phyloP scores from a whole-genome alignment of 2,888 invertebrate genomes.

The Dicycla oo region DNA sequence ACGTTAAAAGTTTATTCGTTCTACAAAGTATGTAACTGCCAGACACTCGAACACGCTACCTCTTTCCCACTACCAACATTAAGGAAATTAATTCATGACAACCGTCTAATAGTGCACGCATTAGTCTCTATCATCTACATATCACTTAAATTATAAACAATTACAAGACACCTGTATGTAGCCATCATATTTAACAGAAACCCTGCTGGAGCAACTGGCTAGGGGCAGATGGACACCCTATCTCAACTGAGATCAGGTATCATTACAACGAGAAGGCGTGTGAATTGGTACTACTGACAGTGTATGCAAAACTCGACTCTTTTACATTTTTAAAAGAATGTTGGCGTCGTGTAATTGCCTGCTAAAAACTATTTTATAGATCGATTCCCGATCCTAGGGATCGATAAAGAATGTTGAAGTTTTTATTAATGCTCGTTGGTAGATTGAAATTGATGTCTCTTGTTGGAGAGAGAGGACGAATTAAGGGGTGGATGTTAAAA shows the following conservation, averaged over 20 bases:
- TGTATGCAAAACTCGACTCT: constrained; percentile 51
- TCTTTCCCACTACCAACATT: not conserved
- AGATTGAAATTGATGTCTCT: constrained; percentile 38
- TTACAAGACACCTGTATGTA: constrained; percentile 43
- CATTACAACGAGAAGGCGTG: constrained; percentile 55
- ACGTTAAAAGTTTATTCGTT: not conserved
- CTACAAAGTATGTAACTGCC: constrained; percentile 4
- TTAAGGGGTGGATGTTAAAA: constrained; percentile 4
- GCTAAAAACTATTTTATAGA: constrained; percentile 44
- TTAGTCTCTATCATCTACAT: constrained; percentile 31
- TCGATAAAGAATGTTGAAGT: constrained; percentile 44
- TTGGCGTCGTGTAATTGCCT: constrained; percentile 37
- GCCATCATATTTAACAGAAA: constrained; percentile 27
- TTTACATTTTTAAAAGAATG: constrained; percentile 32
- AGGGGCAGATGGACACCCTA: constrained; percentile 45
- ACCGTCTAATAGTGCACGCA: constrained; percentile 26
- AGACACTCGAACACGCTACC: not conserved
- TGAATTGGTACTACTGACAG: constrained; percentile 13
- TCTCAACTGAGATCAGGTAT: constrained; percentile 30
- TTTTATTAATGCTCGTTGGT: constrained; percentile 41
- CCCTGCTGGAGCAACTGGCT: not conserved
- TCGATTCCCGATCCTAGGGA: constrained; percentile 46
- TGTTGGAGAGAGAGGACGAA: constrained; percentile 3
- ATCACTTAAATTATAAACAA: constrained; percentile 40
- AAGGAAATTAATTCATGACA: constrained; percentile 27